These are phyloP conservation scores for Monopis laevigella DNA, from an alignment of 2,888 invertebrate genomes.

Conservation along the genomic window DNA sequence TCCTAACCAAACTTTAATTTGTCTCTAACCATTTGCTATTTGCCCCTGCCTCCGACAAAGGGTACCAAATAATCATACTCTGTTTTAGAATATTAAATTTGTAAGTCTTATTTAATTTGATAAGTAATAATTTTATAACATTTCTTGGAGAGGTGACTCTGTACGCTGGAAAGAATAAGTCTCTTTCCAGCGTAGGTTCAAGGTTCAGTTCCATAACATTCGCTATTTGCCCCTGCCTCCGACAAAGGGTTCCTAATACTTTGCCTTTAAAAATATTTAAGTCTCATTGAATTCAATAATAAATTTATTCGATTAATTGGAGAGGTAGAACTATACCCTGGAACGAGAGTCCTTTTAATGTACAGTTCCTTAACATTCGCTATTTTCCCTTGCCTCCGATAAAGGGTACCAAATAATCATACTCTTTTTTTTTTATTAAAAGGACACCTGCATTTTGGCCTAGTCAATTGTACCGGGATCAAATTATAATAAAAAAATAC, in stretches of 20 bases:
- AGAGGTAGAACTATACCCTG: too few relatives aligned
- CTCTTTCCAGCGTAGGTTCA: too few relatives aligned
- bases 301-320: too few relatives aligned
- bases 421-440: background rate
- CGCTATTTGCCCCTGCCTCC: background rate
- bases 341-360: too few relatives aligned
- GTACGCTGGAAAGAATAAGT: too few relatives aligned
- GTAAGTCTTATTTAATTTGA: too few relatives aligned
- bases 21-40: constrained; percentile 1
- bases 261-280: background rate
- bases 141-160: too few relatives aligned
- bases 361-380: constrained; percentile 2
- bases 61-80: background rate
- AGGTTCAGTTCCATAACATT: constrained; percentile 2
- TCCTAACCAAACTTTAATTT: constrained; percentile 6
- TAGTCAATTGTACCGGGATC: too few relatives aligned
- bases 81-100: background rate
- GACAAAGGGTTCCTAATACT: background rate
- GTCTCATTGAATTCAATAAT: too few relatives aligned
- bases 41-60: background rate
- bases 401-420: background rate
- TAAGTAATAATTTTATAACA: too few relatives aligned
- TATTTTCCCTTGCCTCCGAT: background rate
- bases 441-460: too few relatives aligned
- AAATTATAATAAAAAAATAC: too few relatives aligned